phyloP scores from a whole-genome alignment of 2,113 vertebrate species.

The Rhabdomys dilectus region DNA sequence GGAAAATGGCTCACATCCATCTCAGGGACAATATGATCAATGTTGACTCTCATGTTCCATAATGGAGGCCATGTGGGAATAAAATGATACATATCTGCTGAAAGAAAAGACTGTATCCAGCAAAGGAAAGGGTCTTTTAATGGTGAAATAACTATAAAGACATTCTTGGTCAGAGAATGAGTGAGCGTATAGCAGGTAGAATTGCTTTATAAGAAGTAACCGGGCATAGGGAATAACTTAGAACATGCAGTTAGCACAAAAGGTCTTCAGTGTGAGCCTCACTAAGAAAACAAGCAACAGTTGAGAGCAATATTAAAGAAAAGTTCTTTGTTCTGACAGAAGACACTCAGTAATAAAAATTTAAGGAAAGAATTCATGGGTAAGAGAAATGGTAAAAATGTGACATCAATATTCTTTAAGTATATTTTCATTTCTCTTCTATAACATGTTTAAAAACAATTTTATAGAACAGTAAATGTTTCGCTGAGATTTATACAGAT shows the following conservation, averaged over 20 bases:
- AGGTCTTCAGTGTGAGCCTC: background rate
- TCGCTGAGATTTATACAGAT: background rate
- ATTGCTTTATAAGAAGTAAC: background rate
- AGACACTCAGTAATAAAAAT: background rate
- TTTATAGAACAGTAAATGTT: slow-evolving; percentile 7
- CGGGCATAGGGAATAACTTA: background rate
- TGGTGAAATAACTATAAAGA: slow-evolving; percentile 33
- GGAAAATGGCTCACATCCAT: background rate
- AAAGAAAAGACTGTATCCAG: background rate
- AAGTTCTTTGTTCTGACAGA: background rate
- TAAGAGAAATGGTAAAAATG: slow-evolving; percentile 11
- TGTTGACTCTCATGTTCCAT: background rate
- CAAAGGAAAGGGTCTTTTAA: background rate
- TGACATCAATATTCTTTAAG: background rate
- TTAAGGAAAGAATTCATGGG: background rate
- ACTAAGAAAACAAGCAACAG: background rate
- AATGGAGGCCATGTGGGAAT: background rate
- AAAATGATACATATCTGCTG: background rate
- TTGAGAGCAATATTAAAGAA: background rate
- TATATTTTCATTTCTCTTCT: background rate
- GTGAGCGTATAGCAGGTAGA: background rate
- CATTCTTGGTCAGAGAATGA: background rate
- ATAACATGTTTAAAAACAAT: slow-evolving; percentile 28
- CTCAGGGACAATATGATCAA: background rate
- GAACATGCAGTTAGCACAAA: background rate